Evolutionary conservation across 2,888 invertebrate genomes (phyloP).

Genomic region (Anarsia innoxiella): DNA sequence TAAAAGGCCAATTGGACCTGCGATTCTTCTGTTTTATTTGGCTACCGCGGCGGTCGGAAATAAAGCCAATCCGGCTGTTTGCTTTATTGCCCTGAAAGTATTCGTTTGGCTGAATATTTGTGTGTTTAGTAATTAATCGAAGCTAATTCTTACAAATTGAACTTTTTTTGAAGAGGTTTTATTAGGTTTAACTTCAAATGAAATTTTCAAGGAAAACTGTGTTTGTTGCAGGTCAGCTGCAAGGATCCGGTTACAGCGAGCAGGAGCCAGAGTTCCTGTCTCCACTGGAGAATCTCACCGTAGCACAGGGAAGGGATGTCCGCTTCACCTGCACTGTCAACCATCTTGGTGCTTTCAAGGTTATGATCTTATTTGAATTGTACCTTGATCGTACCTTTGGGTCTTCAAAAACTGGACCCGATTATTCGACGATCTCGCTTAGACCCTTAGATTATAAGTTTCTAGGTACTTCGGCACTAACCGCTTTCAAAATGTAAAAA

Average conservation of each 20-base stretch:
- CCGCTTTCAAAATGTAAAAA: too few relatives aligned
- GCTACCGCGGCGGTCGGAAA: constrained; percentile 46
- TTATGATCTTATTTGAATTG: constrained; percentile 63
- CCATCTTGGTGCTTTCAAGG: constrained; percentile 89
- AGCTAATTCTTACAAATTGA: background rate
- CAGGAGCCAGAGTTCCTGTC: constrained; percentile 86
- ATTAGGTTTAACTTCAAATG: too few relatives aligned
- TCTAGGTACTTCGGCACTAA: too few relatives aligned
- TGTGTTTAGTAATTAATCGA: background rate
- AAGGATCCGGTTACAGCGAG: constrained; percentile 62
- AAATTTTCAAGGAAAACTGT: too few relatives aligned
- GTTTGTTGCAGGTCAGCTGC: constrained; percentile 53
- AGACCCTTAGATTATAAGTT: too few relatives aligned
- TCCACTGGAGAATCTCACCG: constrained; percentile 88
- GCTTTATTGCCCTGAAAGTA: constrained; percentile 19
- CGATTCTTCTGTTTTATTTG: constrained; percentile 61
- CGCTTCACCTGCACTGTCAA: constrained; percentile 94
- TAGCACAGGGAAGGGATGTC: constrained; percentile 90
- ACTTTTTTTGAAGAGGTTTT: too few relatives aligned
- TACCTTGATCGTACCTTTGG: too few relatives aligned
- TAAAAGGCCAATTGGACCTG: constrained; percentile 62
- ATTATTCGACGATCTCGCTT: too few relatives aligned
- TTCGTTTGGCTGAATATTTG: too few relatives aligned
- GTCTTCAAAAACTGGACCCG: too few relatives aligned
- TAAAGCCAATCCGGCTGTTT: constrained; percentile 48